Percentiles rank a stretch among this genome's conserved stretches.
Conservation (phyloP, 92 coral and sea anemone genomes). For the Chrysogorgia sp. region DNA sequence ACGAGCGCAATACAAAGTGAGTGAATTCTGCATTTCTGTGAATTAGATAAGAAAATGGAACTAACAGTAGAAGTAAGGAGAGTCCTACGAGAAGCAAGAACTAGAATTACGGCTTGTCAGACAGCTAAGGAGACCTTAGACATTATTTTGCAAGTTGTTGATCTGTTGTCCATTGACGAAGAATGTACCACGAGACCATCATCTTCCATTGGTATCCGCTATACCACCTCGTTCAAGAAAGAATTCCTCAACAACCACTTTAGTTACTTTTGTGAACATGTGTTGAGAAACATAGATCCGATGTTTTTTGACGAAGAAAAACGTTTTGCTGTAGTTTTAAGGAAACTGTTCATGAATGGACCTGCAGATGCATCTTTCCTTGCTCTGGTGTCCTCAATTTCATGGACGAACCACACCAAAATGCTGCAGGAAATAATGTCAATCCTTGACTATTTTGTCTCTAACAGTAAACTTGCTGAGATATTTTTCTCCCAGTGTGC, state of each 20-base stretch:
- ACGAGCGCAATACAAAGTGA: too few species aligned
- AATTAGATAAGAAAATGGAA: slow-evolving; percentile 8
- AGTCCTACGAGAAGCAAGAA: slow-evolving; percentile 22
- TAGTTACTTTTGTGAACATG: slow-evolving; percentile 23
- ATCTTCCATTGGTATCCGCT: slow-evolving; percentile 11
- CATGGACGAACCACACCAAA: slow-evolving; percentile 41
- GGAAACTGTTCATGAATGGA: slow-evolving; percentile 68
- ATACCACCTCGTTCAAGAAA: slow-evolving; percentile 44
- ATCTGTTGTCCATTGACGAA: slow-evolving; percentile 2
- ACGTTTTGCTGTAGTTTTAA: slow-evolving; percentile 55
- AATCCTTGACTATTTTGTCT: slow-evolving; percentile 64
- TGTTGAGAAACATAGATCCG: slow-evolving; percentile 6
- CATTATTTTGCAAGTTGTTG: not conserved
- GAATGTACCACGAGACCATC: not conserved
- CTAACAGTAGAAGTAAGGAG: slow-evolving; percentile 27
- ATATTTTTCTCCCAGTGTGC: slow-evolving; percentile 65
- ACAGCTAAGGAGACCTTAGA: slow-evolving; percentile 19
- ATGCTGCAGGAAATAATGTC: slow-evolving; percentile 46
- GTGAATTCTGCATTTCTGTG: not conserved
- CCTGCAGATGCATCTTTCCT: slow-evolving; percentile 69
- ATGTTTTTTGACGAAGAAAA: slow-evolving; percentile 27
- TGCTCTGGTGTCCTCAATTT: slow-evolving; percentile 66
- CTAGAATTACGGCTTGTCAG: not conserved
- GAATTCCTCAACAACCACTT: slow-evolving; percentile 69
- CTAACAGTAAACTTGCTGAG: slow-evolving; percentile 61